A percentile compares a stretch with the other conserved stretches of the same genome.
Conservation (phyloP, 2,113 vertebrate species). For the Siniperca chuatsi region DNA sequence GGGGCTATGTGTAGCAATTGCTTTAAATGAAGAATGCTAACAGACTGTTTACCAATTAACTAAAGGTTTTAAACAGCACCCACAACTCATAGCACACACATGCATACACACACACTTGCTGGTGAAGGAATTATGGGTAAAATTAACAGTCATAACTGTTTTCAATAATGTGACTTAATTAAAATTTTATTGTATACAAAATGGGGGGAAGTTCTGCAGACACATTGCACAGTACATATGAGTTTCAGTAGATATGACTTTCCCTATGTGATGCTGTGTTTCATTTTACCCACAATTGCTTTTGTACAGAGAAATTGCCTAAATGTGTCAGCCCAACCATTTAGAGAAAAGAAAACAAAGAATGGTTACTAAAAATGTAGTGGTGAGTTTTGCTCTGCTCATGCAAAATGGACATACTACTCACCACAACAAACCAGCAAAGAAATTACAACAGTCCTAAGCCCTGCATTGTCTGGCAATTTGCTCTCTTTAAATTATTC, state of each 20-base stretch:
- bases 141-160: conserved; percentile 7
- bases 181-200: conserved; percentile 3
- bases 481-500: conserved; percentile 95
- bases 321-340: conserved; percentile 79
- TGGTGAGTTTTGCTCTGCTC: conserved; percentile 55
- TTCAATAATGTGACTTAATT: conserved; percentile 25
- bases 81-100: neutral
- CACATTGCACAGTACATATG: conserved; percentile 31
- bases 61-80: conserved; percentile 3
- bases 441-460: conserved; percentile 76
- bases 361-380: conserved; percentile 55
- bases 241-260: conserved; percentile 12
- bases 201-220: neutral
- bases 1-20: conserved; percentile 17
- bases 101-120: neutral
- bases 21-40: conserved; percentile 65
- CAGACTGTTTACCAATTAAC: conserved; percentile 42
- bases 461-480: conserved; percentile 88
- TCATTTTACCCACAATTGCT: conserved; percentile 15
- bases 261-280: conserved; percentile 18
- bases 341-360: conserved; percentile 49
- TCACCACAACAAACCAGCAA: conserved; percentile 72
- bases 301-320: conserved; percentile 76
- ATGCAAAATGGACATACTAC: conserved; percentile 64
- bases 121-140: neutral